Conservation (phyloP, 30 jellyfish, hydroid and myxozoan species). For the Pseudorhiza aurosa region DNA sequence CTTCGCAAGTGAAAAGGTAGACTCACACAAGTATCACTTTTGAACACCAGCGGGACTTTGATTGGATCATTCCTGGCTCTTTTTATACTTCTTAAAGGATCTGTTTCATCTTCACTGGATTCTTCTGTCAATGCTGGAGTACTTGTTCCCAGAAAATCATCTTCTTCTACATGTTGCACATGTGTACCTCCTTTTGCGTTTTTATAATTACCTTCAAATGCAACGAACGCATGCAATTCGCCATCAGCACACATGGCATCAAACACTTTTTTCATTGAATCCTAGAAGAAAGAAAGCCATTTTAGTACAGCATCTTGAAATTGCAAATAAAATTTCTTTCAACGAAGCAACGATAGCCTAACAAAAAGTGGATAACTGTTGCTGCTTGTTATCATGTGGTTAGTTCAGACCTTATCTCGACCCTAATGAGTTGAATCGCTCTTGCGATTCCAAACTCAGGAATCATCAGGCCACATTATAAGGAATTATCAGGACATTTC, state of each 20-base stretch:
- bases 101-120: slow-evolving; percentile 7
- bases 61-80: background rate
- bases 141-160: slow-evolving; percentile 36
- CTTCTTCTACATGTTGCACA: background rate
- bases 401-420: too few species aligned
- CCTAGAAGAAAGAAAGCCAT: slow-evolving; percentile 6
- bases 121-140: slow-evolving; percentile 61
- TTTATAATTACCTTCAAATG: background rate
- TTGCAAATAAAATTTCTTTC: too few species aligned
- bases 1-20: too few species aligned
- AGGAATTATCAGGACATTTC: too few species aligned
- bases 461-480: too few species aligned
- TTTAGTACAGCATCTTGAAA: background rate
- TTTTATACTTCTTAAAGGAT: background rate
- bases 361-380: too few species aligned
- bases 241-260: slow-evolving; percentile 71
- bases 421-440: too few species aligned
- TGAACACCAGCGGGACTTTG: slow-evolving; percentile 48
- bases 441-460: too few species aligned
- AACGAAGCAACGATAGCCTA: too few species aligned
- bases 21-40: slow-evolving; percentile 38
- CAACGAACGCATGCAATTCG: slow-evolving; percentile 55
- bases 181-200: background rate
- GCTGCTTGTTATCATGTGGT: too few species aligned
- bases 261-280: slow-evolving; percentile 10